Conservation (phyloP, 2,113 vertebrate species). For the Pachycephala philippinensis region DNA sequence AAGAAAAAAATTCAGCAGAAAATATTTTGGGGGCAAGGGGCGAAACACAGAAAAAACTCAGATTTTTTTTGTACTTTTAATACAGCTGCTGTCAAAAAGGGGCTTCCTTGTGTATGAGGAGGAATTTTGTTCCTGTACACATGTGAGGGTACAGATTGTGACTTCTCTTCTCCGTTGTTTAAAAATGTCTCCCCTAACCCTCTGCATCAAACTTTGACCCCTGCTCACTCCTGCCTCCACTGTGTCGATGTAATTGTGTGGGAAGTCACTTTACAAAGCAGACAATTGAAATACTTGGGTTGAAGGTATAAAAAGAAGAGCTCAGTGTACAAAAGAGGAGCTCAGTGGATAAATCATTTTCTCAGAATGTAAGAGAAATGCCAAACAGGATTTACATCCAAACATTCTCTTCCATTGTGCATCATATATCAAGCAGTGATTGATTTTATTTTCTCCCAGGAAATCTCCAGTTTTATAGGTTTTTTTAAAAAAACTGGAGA, state of each 20-base stretch:
- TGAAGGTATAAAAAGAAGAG: background rate
- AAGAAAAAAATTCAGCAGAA: background rate
- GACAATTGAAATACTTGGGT: background rate
- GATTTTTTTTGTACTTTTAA: background rate
- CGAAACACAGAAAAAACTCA: fast-evolving
- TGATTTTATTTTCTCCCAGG: background rate
- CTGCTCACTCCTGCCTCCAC: background rate
- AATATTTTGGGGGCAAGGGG: background rate
- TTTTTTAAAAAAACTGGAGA: background rate
- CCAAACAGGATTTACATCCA: background rate
- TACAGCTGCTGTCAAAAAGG: background rate
- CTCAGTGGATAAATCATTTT: background rate
- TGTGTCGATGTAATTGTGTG: background rate
- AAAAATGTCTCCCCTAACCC: background rate
- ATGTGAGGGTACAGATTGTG: background rate
- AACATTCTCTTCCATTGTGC: background rate
- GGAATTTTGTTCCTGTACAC: background rate
- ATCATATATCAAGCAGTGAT: background rate
- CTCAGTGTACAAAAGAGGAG: background rate
- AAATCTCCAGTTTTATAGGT: background rate
- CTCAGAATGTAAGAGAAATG: background rate
- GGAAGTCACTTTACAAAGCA: background rate
- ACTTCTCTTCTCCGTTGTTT: background rate
- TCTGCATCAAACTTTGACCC: background rate
- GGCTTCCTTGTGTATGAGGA: background rate